These are phyloP conservation scores for Ictalurus furcatus DNA, from an alignment of 2,113 vertebrate genomes.

Conservation along the genomic window DNA sequence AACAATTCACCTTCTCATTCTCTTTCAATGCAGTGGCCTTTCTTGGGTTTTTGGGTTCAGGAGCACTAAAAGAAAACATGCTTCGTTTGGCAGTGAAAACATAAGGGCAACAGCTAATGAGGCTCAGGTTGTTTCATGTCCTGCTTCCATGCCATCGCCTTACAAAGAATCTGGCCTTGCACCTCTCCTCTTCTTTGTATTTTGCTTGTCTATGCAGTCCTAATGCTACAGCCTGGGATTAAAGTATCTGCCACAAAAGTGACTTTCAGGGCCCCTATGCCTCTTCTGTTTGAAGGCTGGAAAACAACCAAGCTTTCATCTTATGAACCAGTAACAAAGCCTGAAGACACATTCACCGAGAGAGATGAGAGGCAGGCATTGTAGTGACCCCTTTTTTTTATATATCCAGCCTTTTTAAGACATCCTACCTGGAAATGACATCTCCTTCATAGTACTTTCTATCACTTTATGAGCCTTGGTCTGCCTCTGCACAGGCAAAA, in stretches of 20 bases:
- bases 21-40: neutral
- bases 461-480: slow-evolving; percentile 44
- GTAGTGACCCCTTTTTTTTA: neutral
- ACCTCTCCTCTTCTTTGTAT: neutral
- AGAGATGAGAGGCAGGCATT: slow-evolving; percentile 41
- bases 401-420: slow-evolving; percentile 33
- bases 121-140: slow-evolving; percentile 22
- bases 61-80: neutral
- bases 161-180: slow-evolving; percentile 16
- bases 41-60: neutral
- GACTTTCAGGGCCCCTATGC: slow-evolving; percentile 67
- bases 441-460: slow-evolving; percentile 52
- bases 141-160: neutral
- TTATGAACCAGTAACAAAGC: slow-evolving; percentile 66
- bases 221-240: slow-evolving; percentile 28
- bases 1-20: neutral
- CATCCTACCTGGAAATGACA: slow-evolving; percentile 57
- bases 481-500: slow-evolving; percentile 51
- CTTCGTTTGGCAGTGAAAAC: slow-evolving; percentile 29
- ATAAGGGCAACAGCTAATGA: slow-evolving; percentile 52
- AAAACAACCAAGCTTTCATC: slow-evolving; percentile 76
- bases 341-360: slow-evolving; percentile 51
- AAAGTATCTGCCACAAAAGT: slow-evolving; percentile 65
- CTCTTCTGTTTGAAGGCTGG: slow-evolving; percentile 70
- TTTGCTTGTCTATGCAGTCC: slow-evolving; percentile 12